phyloP scores from a whole-genome alignment of 1,140 invertebrate genomes.

The Sitodiplosis mosellana region DNA sequence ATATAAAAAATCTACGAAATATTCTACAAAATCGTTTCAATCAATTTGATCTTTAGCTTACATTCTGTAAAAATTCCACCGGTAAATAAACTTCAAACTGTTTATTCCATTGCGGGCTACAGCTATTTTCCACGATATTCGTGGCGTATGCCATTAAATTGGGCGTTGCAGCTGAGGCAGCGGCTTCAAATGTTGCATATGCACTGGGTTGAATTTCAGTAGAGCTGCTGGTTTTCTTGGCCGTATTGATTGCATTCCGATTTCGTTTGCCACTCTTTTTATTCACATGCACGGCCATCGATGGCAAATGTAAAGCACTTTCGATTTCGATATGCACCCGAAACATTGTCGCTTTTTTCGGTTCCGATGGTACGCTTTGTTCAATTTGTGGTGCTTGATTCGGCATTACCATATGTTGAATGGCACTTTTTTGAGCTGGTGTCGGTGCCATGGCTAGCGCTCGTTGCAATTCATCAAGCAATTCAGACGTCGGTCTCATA shows the following conservation, averaged over 20 bases:
- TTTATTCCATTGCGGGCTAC: constrained; percentile 35
- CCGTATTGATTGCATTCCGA: constrained; percentile 8
- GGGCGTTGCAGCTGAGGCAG: constrained; percentile 18
- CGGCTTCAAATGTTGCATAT: constrained; percentile 37
- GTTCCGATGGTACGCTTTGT: not conserved
- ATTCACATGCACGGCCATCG: constrained; percentile 23
- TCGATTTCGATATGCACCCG: constrained; percentile 32
- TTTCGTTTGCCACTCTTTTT: constrained; percentile 10
- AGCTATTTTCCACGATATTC: constrained; percentile 28
- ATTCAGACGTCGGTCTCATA: constrained; percentile 21
- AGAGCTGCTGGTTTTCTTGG: constrained; percentile 14
- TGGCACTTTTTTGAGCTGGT: not conserved
- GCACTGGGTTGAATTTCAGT: constrained; percentile 30
- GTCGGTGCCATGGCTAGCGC: constrained; percentile 13
- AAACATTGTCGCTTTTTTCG: not conserved
- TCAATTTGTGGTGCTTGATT: not conserved
- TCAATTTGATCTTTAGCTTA: constrained; percentile 1
- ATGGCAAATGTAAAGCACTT: constrained; percentile 34
- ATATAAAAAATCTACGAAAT: not conserved
- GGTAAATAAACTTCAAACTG: constrained; percentile 31
- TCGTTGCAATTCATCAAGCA: constrained; percentile 26
- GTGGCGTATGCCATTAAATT: constrained; percentile 28
- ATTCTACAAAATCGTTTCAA: too few relatives aligned
- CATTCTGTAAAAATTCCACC: constrained; percentile 26
- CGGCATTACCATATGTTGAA: not conserved